These are phyloP conservation scores for Corythaixoides concolor DNA, from an alignment of 2,113 vertebrate species.

Conservation along the genomic window DNA sequence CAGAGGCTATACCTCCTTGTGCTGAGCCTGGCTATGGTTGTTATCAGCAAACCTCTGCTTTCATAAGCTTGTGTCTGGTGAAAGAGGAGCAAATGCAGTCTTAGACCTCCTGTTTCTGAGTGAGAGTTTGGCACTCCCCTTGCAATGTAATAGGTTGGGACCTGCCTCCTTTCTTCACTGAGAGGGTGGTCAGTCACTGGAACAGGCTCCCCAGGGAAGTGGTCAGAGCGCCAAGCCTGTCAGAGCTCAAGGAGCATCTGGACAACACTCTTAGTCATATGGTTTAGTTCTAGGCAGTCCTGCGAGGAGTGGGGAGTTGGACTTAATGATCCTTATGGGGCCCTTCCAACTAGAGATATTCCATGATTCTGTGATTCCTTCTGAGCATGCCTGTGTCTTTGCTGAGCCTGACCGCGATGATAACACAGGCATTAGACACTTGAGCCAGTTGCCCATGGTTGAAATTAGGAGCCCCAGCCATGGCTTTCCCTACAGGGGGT, in stretches of 20 bases:
- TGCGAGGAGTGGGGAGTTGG: too few relatives aligned
- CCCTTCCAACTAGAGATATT: too few relatives aligned
- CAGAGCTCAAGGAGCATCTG: too few relatives aligned
- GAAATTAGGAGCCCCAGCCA: not conserved
- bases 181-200: too few relatives aligned
- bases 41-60: not conserved
- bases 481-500: fast-evolving
- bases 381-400: fast-evolving
- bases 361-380: not conserved
- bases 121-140: not conserved
- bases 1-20: not conserved
- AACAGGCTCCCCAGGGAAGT: too few relatives aligned
- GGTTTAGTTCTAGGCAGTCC: too few relatives aligned
- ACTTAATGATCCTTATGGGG: too few relatives aligned
- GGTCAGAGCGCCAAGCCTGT: too few relatives aligned
- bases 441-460: fast-evolving
- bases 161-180: not conserved
- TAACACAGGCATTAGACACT: not conserved
- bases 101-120: not conserved
- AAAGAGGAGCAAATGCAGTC: not conserved
- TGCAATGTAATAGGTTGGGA: not conserved
- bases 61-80: not conserved
- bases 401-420: fast-evolving
- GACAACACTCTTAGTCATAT: too few relatives aligned
- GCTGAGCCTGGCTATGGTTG: not conserved